A percentile compares a stretch with the other conserved stretches of the same genome.
These are phyloP conservation scores for Parapsyche elsis DNA, from an alignment of 1,140 invertebrate species.

Conservation along the genomic window DNA sequence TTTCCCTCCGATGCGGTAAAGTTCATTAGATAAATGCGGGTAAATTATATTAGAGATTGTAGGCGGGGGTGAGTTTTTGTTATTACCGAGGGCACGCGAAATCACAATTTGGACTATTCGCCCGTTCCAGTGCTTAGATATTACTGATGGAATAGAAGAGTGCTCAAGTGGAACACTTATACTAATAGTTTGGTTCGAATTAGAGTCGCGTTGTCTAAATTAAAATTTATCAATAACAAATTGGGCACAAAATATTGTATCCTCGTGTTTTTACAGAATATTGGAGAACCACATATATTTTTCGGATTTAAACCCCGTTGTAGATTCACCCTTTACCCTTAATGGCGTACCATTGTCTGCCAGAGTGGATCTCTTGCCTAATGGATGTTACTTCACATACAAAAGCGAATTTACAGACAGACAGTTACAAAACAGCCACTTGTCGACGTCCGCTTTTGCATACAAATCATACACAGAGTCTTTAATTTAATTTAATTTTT, in stretches of 20 bases:
- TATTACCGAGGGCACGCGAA: conserved; percentile 41
- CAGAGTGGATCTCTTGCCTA: conserved; percentile 32
- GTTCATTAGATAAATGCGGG: conserved; percentile 47
- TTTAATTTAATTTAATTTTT: conserved; percentile 2
- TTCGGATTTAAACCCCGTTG: neutral
- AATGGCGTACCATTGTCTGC: conserved; percentile 41
- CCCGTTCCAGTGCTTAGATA: neutral
- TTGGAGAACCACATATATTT: neutral
- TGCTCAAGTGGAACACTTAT: conserved; percentile 42
- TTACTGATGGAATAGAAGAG: neutral
- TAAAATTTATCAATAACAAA: too few species aligned
- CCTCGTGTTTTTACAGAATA: too few species aligned
- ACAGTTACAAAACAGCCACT: conserved; percentile 24
- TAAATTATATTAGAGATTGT: conserved; percentile 43
- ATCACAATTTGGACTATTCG: conserved; percentile 35
- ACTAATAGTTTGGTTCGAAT: too few species aligned
- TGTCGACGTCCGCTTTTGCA: neutral
- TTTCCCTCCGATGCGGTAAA: conserved; percentile 6
- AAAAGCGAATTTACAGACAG: conserved; percentile 31
- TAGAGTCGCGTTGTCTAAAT: too few species aligned
- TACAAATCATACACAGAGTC: neutral
- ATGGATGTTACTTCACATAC: conserved; percentile 42
- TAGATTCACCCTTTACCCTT: conserved; percentile 31
- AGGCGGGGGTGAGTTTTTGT: conserved; percentile 6
- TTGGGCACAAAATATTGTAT: too few species aligned